phyloP scores from a whole-genome alignment of 2,888 invertebrate species.

The Meganola albula region DNA sequence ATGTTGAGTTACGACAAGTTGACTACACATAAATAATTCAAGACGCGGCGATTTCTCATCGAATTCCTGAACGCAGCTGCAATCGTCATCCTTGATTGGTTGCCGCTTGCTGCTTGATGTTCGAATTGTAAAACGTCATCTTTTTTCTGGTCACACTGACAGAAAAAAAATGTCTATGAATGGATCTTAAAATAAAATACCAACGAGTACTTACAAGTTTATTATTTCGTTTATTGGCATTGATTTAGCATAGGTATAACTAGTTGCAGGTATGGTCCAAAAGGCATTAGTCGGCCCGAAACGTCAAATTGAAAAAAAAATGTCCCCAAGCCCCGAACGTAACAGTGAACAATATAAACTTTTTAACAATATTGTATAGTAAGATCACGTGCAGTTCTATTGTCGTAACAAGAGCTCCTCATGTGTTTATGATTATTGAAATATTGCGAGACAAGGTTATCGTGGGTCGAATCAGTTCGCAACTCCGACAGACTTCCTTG shows the following conservation, averaged over 20 bases:
- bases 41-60: slow-evolving; percentile 67
- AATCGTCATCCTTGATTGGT: slow-evolving; percentile 63
- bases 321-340: too few species aligned
- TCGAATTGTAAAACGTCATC: too few species aligned
- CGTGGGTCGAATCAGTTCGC: slow-evolving; percentile 18
- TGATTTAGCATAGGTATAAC: too few species aligned
- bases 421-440: slow-evolving; percentile 17
- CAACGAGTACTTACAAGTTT: slow-evolving; percentile 5
- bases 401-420: slow-evolving; percentile 9
- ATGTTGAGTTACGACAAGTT: slow-evolving; percentile 20
- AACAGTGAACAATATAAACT: not conserved
- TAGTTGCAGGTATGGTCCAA: too few species aligned
- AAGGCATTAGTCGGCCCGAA: too few species aligned
- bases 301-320: too few species aligned
- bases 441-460: slow-evolving; percentile 23
- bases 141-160: not conserved
- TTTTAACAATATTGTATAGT: not conserved
- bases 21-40: slow-evolving; percentile 62
- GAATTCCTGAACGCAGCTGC: slow-evolving; percentile 72
- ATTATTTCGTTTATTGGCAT: slow-evolving; percentile 11
- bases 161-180: too few species aligned
- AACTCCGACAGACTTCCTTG: slow-evolving; percentile 17
- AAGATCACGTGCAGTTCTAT: slow-evolving; percentile 5
- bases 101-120: slow-evolving; percentile 32
- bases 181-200: too few species aligned